Base-by-base conservation (phyloP, 2,888 invertebrate genomes). In the Hypselothyrea guttata region DNA sequence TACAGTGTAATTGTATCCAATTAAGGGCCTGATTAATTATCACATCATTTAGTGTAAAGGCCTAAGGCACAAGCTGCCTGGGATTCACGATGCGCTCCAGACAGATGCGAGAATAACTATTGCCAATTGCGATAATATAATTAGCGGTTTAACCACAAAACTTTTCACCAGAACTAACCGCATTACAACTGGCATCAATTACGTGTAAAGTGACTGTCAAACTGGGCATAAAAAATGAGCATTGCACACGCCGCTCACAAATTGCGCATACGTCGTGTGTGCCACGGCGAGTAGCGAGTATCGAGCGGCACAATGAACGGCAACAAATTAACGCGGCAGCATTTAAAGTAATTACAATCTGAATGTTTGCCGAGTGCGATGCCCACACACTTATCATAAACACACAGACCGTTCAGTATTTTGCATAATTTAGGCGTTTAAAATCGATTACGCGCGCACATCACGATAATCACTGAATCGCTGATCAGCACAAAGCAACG, bases 361-460 rank as follows among this genome's bases (percentile, higher is more conserved):
- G 58, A 75, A 56, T 58, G 53, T 45, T 63, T 46, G 49, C n/a
- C 54, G 63, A 61, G 70, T 57, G 16, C 65, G 45, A 53, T 52
- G 51, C 54, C 51, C 59, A 69, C 54, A 59, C 51, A 54, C 28
- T 48, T 66, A 40, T 55, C 49, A n/a, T n/a, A n/a, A n/a, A n/a
- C n/a, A n/a, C n/a, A n/a, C n/a, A n/a, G 51, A 31, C 49, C 51
- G 45, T 13, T 33, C 49, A 52, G 47, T 48, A 41, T 69, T 65
- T 72, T 55, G 79, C 66, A 61, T 65, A 59, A 74, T 84, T 84
- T 64, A 66, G 54, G 73, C 78, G 49, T 68, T 75, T 60, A 35
- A 68, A 84, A 82, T 77, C 63, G 79, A 63, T 70, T 57, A 70
- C 58, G 54, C 70, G 74, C 58, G 63, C 74, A 48, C 42, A 49